Evolutionary conservation across 2,888 invertebrate species (phyloP), one percentile per base, ranked within the genome.

Genomic region (Laothoe populi): DNA sequence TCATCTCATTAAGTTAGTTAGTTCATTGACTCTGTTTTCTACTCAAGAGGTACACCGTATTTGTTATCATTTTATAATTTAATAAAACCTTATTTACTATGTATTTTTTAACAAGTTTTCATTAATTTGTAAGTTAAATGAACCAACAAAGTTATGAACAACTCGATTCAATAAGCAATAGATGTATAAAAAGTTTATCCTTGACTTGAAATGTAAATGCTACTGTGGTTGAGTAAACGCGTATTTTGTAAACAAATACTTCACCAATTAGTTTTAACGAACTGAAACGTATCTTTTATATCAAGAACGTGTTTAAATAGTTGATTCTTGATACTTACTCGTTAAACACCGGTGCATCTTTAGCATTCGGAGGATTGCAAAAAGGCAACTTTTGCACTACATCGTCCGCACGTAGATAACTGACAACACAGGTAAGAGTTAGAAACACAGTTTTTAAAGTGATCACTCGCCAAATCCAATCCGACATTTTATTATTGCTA

Each of bases 391-490:
- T 84, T 73, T 86, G 86, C 63, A 92, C 77, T 63, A 80, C 82
- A 79, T 90, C 90, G 72, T 91, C 88, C 61, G 90, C 83, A 65
- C 81, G 78, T 67, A 89, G 73, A 80, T 82, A 85, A 74, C 83
- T 84, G 73, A 83, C 81, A 66, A 88, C 77, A 81, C 83, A 87
- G 70, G 83, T 82, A 70, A 90, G 70, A 59, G 83, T 78, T 7
- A 44, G 2, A 67, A 92, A 85, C 38, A 83, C 83, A 63, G 86
- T 81, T 73, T 87, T 87, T 62, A 89, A 70, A 71, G 84, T 85
- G 72, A 89, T 81, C 70, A 88, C 81, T 78, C 86, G 83, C 90
- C 90, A 88, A 88, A 86, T 88, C 90, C 90, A 90, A 68, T 82
- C 81, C 83, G 87, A 89, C 92, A 92, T 92, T 87, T 83, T 92